Percentiles rank a stretch among this genome's conserved stretches.
These are phyloP conservation scores for Chelonoidis abingdonii DNA, from an alignment of 2,113 vertebrate species.

Conservation along the genomic window DNA sequence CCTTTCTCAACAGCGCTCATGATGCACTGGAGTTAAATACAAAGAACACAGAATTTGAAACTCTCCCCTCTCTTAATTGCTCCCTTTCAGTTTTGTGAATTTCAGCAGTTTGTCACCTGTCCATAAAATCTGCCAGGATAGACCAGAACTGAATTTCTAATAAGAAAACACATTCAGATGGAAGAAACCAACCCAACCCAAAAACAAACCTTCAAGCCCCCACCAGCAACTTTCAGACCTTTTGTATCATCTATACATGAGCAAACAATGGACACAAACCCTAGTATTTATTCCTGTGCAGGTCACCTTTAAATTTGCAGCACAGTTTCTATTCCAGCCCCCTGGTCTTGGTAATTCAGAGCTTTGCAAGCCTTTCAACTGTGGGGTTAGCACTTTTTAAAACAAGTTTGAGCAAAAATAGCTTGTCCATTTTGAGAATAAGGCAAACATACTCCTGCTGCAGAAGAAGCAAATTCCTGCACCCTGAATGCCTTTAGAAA, in stretches of 20 bases:
- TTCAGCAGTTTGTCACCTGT: conserved; percentile 27
- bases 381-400: background rate
- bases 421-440: background rate
- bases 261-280: background rate
- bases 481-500: background rate
- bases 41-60: background rate
- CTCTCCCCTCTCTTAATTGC: conserved; percentile 20
- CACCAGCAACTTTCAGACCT: conserved; percentile 3
- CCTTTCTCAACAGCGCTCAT: background rate
- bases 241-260: background rate
- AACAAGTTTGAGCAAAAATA: background rate
- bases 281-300: background rate
- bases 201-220: background rate
- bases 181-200: background rate
- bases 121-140: background rate
- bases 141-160: conserved; percentile 27
- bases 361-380: conserved; percentile 5
- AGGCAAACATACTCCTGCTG: background rate
- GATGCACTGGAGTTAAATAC: conserved; percentile 35
- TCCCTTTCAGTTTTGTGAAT: conserved; percentile 26
- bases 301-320: background rate
- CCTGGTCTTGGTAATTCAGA: conserved; percentile 6
- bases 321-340: background rate
- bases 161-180: background rate
- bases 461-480: conserved; percentile 30